phyloP scores from a whole-genome alignment of 2,888 invertebrate genomes.

The Himalopsyche anomala region DNA sequence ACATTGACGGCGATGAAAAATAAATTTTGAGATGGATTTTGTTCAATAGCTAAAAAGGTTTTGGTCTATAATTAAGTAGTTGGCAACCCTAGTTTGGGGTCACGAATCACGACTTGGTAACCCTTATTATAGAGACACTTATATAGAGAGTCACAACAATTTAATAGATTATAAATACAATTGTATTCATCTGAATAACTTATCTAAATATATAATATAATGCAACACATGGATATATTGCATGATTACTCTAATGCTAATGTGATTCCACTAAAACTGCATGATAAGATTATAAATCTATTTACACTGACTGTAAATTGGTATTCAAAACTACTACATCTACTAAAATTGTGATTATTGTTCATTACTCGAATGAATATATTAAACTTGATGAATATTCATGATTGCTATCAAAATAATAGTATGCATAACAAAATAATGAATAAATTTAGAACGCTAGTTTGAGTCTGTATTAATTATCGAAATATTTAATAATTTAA shows the following conservation, averaged over 20 bases:
- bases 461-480: neutral
- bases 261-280: neutral
- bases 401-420: neutral
- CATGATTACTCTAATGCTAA: neutral
- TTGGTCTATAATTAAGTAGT: too few species aligned
- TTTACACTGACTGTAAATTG: neutral
- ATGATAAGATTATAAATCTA: neutral
- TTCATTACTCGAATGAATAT: slow-evolving; percentile 3
- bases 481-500: too few species aligned
- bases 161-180: too few species aligned
- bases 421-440: slow-evolving; percentile 1
- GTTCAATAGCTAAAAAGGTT: too few species aligned
- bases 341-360: neutral
- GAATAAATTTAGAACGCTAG: slow-evolving; percentile 10
- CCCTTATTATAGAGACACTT: too few species aligned
- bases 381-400: neutral
- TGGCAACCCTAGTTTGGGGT: too few species aligned
- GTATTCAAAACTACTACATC: neutral
- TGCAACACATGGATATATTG: neutral
- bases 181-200: too few species aligned
- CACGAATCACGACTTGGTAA: too few species aligned
- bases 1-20: too few species aligned
- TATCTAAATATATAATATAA: neutral
- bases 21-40: too few species aligned
- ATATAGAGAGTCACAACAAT: too few species aligned